These are phyloP conservation scores for Dasysyrphus albostriatus DNA, from an alignment of 2,888 invertebrate species.

Conservation along the genomic window DNA sequence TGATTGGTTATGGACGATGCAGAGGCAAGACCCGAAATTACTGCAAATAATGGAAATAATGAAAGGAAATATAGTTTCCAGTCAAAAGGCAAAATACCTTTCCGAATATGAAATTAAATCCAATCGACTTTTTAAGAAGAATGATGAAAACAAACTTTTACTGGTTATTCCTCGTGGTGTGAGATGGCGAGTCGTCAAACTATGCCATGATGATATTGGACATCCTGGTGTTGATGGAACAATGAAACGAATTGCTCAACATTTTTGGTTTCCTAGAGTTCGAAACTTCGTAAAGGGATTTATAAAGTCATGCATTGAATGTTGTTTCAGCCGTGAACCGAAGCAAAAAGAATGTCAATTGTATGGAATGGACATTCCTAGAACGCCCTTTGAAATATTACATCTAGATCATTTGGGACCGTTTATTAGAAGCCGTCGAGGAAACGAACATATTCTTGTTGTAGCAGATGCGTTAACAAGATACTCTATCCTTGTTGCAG, in stretches of 20 bases:
- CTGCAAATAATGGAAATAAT: too few species aligned
- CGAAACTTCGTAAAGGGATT: constrained; percentile 54
- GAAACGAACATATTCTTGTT: neutral
- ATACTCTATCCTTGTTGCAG: neutral
- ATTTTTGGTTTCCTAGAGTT: constrained; percentile 52
- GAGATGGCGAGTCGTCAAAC: constrained; percentile 46
- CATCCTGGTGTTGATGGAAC: constrained; percentile 50
- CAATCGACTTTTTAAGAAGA: constrained; percentile 47
- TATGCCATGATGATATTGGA: neutral
- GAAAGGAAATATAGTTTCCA: too few species aligned
- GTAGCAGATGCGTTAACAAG: constrained; percentile 50
- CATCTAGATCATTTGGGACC: constrained; percentile 51
- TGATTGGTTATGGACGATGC: too few species aligned
- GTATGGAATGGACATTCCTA: constrained; percentile 61
- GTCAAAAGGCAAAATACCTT: neutral
- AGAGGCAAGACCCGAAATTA: too few species aligned
- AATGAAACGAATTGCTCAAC: constrained; percentile 28
- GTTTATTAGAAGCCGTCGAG: constrained; percentile 46
- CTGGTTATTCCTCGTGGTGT: constrained; percentile 38
- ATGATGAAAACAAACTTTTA: constrained; percentile 8
- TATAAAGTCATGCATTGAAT: constrained; percentile 52
- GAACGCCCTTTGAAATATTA: constrained; percentile 35
- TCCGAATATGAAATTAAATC: constrained; percentile 24
- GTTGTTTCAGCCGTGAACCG: constrained; percentile 48
- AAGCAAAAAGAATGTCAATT: constrained; percentile 41